Conservation (phyloP, 2,113 vertebrate genomes). For the Pagrus major region DNA sequence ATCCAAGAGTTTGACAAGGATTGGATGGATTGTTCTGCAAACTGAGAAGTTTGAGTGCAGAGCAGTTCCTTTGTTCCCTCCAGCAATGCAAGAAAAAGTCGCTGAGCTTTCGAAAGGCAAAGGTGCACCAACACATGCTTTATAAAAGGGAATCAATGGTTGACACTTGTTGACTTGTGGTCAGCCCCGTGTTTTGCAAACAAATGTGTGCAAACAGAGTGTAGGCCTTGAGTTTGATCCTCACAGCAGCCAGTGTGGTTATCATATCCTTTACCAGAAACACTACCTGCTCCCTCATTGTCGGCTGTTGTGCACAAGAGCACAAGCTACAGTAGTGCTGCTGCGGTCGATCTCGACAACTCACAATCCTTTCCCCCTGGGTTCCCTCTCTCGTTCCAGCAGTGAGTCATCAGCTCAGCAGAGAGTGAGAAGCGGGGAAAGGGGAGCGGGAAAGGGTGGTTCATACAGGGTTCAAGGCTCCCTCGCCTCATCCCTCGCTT, state of each 20-base stretch:
- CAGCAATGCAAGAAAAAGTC: neutral
- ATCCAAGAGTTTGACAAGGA: neutral
- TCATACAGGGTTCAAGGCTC: conserved; percentile 77
- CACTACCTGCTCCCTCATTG: conserved; percentile 9
- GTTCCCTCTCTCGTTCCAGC: conserved; percentile 64
- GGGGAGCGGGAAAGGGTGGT: conserved; percentile 55
- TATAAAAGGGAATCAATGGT: neutral
- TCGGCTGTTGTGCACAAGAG: neutral
- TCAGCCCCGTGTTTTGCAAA: neutral
- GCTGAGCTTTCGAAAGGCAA: neutral
- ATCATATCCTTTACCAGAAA: conserved; percentile 1
- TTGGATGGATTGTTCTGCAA: neutral
- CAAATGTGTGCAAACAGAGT: neutral
- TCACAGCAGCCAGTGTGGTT: neutral
- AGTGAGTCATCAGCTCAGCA: conserved; percentile 74
- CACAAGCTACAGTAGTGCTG: neutral
- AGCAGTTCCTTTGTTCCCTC: neutral
- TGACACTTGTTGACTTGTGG: neutral
- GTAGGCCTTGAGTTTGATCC: neutral
- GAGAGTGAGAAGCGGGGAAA: conserved; percentile 52
- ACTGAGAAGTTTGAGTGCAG: neutral
- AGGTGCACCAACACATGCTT: neutral
- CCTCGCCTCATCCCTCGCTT: conserved; percentile 38
- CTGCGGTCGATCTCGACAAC: conserved; percentile 37
- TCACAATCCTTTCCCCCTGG: conserved; percentile 21